phyloP scores from a whole-genome alignment of 2,113 vertebrate species.

The Tyto alba region DNA sequence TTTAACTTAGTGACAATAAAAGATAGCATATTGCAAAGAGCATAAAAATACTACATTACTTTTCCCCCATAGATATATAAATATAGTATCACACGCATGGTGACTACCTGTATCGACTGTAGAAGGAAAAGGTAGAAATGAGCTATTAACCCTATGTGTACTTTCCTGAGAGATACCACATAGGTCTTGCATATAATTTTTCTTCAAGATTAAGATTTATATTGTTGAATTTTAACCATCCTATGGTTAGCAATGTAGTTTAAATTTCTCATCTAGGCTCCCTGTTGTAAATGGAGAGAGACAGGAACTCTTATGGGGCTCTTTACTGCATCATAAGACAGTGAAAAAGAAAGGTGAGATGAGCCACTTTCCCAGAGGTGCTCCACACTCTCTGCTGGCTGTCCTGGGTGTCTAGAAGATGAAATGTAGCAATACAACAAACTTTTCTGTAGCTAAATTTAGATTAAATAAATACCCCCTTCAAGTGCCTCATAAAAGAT shows the following conservation, averaged over 20 bases:
- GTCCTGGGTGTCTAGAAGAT: background rate
- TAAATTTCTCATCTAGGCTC: background rate
- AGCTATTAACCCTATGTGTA: background rate
- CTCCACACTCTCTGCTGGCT: background rate
- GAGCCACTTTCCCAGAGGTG: background rate
- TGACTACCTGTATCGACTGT: background rate
- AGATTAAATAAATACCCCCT: background rate
- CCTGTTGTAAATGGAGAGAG: background rate
- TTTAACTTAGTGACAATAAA: background rate
- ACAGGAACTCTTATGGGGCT: background rate
- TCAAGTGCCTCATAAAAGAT: background rate
- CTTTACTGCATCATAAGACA: background rate
- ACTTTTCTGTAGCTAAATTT: background rate
- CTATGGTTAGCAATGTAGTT: background rate
- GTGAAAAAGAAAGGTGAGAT: background rate
- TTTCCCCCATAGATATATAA: background rate
- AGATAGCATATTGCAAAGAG: background rate
- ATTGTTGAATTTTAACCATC: background rate
- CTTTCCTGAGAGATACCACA: background rate
- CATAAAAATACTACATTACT: background rate
- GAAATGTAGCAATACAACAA: background rate
- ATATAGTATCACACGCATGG: background rate
- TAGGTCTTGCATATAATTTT: background rate
- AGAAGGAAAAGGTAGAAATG: background rate
- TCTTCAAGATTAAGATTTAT: background rate